Conservation (phyloP, 37 sponge, comb jelly and placozoan species). For the Mnemiopsis leidyi region DNA sequence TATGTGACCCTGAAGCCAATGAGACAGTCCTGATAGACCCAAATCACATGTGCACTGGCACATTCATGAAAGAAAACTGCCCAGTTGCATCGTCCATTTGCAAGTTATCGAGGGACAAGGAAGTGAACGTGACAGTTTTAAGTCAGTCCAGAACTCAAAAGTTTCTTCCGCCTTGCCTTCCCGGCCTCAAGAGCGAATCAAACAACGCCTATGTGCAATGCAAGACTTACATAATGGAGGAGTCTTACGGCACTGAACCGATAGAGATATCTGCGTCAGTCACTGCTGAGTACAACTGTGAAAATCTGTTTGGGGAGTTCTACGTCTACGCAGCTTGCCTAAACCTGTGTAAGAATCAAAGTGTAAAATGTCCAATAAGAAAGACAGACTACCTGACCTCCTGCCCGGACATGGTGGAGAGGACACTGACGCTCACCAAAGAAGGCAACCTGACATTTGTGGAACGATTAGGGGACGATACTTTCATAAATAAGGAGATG, state of each 20-base stretch:
- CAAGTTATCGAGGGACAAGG: background rate
- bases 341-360: background rate
- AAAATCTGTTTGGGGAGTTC: background rate
- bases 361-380: background rate
- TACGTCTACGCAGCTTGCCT: conserved; percentile 13
- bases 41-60: background rate
- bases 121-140: background rate
- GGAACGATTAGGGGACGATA: background rate
- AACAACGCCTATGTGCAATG: background rate
- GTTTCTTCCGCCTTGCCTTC: background rate
- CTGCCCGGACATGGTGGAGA: background rate
- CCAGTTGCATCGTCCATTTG: background rate
- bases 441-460: background rate
- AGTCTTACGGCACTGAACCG: conserved; percentile 12
- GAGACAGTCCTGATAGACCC: background rate
- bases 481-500: background rate
- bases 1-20: background rate
- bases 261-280: background rate
- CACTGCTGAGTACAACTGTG: background rate
- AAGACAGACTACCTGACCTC: background rate
- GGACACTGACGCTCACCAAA: conserved; percentile 24
- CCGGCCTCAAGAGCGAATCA: background rate
- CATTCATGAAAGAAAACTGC: background rate
- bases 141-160: background rate
- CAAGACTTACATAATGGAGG: background rate